A percentile compares a stretch with the other conserved stretches of the same genome.
Conservation (phyloP, 2,113 vertebrate genomes). For the sheep (Ovis aries) region ARS-UI_Ramb_v3.0 NC_056054.1:218700001-218700500, state of each 20-base stretch:
- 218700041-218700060: slow-evolving; percentile 85
- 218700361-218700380: slow-evolving; percentile 81
- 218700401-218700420: slow-evolving; percentile 58
- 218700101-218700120: slow-evolving; percentile 68
- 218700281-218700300: neutral
- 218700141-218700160: slow-evolving; percentile 95
- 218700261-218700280: slow-evolving; percentile 63
- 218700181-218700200: slow-evolving; percentile 95
- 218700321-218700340: slow-evolving; percentile 85
- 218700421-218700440: neutral
- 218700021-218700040: slow-evolving; percentile 78
- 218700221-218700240: slow-evolving; percentile 97
- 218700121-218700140: slow-evolving; percentile 85
- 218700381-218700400: slow-evolving; percentile 82
- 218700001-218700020: slow-evolving; percentile 83
- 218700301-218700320: slow-evolving; percentile 12
- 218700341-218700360: slow-evolving; percentile 75
- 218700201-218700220: slow-evolving; percentile 91
- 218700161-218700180: slow-evolving; percentile 91
- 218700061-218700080: slow-evolving; percentile 86
- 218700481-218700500: neutral
- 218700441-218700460: slow-evolving; percentile 36
- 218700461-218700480: neutral
- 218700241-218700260: slow-evolving; percentile 80
- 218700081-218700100: neutral